Percentiles rank a stretch among this genome's conserved stretches.
Conservation (phyloP, 2,888 invertebrate genomes). For the Argyresthia goedartella region DNA sequence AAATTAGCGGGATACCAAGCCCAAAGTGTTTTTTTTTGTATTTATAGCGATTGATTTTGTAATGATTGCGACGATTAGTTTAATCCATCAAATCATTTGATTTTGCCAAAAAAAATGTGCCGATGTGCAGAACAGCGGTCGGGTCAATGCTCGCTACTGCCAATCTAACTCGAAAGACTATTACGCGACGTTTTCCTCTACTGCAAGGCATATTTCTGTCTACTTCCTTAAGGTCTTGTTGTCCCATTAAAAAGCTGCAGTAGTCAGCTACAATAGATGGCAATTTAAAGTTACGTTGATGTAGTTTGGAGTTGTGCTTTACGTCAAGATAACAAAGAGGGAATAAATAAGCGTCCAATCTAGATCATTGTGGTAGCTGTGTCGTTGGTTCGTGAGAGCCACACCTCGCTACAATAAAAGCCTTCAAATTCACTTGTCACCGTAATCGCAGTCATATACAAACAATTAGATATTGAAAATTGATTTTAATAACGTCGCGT, state of each 20-base stretch:
- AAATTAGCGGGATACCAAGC: too few species aligned
- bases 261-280: slow-evolving; percentile 12
- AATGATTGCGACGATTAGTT: too few species aligned
- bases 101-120: too few species aligned
- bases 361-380: slow-evolving; percentile 25
- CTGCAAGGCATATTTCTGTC: too few species aligned
- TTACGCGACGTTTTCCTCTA: too few species aligned
- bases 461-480: background rate
- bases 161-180: too few species aligned
- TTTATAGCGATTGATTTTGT: too few species aligned
- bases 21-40: too few species aligned
- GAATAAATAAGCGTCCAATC: slow-evolving; percentile 32
- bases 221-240: too few species aligned
- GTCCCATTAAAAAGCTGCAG: background rate
- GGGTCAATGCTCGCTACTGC: too few species aligned
- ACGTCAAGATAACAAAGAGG: slow-evolving; percentile 34
- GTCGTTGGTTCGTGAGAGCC: slow-evolving; percentile 42
- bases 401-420: slow-evolving; percentile 44
- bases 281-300: slow-evolving; percentile 21
- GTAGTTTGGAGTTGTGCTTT: slow-evolving; percentile 20
- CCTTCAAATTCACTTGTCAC: slow-evolving; percentile 44
- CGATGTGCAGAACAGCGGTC: too few species aligned
- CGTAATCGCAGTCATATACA: slow-evolving; percentile 36
- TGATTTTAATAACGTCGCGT: background rate
- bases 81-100: too few species aligned